A percentile compares a stretch with the other conserved stretches of the same genome.
Conservation (phyloP, 2,888 invertebrate species). For the Mamestra brassicae region DNA sequence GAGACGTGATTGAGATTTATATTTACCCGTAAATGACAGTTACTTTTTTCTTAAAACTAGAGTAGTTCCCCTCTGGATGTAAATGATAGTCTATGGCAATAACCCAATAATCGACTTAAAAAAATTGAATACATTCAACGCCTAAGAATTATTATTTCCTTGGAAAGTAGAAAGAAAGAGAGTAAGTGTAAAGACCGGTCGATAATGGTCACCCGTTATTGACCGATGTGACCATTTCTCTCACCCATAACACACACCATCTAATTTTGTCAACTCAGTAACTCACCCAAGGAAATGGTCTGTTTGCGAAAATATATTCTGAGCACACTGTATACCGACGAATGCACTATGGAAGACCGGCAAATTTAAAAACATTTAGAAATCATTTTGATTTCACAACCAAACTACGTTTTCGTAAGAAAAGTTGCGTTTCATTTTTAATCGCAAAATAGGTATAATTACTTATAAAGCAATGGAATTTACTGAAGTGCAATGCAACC, state of each 20-base stretch:
- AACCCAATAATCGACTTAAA: slow-evolving; percentile 20
- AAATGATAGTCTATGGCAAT: not conserved
- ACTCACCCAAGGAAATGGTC: not conserved
- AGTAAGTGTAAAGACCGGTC: not conserved
- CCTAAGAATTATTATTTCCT: not conserved
- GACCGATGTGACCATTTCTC: no score
- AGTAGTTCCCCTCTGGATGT: not conserved
- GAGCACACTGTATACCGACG: not conserved
- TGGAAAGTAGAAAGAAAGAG: not conserved
- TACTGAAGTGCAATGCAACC: slow-evolving; percentile 16
- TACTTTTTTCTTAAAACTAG: slow-evolving; percentile 34
- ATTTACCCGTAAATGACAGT: slow-evolving; percentile 64
- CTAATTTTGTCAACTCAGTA: not conserved
- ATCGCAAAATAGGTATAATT: not conserved
- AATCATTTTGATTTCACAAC: not conserved
- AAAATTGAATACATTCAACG: not conserved
- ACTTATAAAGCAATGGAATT: slow-evolving; percentile 4
- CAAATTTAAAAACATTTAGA: not conserved
- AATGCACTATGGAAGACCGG: slow-evolving; percentile 13
- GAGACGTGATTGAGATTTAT: slow-evolving; percentile 24
- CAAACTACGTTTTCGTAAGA: not conserved
- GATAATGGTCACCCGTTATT: not conserved
- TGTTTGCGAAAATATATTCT: not conserved
- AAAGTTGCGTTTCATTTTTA: slow-evolving; percentile 5
- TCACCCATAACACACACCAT: not conserved